phyloP scores from a whole-genome alignment of 2,113 vertebrate genomes.

The Eptesicus fuscus region DNA sequence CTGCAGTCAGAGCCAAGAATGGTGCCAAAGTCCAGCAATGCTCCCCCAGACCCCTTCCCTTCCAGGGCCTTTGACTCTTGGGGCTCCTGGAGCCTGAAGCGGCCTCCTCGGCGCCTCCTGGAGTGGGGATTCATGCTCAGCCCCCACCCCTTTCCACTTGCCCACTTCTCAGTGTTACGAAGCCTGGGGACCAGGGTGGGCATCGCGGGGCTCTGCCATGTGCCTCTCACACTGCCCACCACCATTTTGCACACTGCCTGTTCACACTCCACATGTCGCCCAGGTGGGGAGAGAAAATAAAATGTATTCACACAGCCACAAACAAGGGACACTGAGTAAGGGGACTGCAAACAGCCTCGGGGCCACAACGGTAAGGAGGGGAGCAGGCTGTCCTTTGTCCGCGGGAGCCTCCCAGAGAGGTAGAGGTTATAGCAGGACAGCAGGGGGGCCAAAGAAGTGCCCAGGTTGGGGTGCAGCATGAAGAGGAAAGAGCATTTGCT shows the following conservation, averaged over 20 bases:
- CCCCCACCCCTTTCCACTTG: background rate
- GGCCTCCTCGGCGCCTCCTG: constrained; percentile 24
- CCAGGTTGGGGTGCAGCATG: background rate
- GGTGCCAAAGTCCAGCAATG: constrained; percentile 63
- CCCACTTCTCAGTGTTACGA: constrained; percentile 56
- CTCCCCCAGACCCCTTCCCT: background rate
- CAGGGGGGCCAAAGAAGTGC: background rate
- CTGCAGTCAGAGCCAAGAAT: constrained; percentile 42
- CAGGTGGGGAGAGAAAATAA: constrained; percentile 72
- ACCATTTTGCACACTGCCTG: constrained; percentile 77
- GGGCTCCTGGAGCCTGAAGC: constrained; percentile 42
- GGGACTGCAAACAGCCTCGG: background rate
- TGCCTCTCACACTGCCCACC: constrained; percentile 59
- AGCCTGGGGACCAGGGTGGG: constrained; percentile 52
- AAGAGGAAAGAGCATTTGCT: background rate
- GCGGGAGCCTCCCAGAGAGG: background rate
- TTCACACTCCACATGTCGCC: constrained; percentile 69
- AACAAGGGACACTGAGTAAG: background rate
- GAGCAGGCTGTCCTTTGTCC: background rate
- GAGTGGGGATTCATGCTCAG: background rate
- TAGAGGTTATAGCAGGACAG: background rate
- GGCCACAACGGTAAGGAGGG: background rate
- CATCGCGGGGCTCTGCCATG: background rate
- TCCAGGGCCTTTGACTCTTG: background rate
- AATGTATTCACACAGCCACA: constrained; percentile 68